Evolutionary conservation across 1,140 invertebrate species (phyloP), one percentile per base, ranked within the genome.

Genomic region (Polypedilum pembai): DNA sequence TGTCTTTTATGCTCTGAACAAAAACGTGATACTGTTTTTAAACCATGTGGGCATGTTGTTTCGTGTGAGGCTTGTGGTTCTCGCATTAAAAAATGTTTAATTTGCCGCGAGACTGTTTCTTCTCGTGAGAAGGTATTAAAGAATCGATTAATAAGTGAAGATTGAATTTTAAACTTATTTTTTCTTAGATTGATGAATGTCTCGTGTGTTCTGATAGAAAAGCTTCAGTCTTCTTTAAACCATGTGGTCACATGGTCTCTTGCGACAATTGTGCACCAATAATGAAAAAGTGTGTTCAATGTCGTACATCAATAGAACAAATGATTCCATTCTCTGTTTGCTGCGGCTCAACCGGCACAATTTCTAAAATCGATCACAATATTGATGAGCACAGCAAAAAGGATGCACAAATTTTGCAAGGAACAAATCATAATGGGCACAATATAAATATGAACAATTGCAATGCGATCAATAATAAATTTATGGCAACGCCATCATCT

Each of bases 261-360:
- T 98, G 95, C 85, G 92, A 93, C 79, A 90, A 89, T 77, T 98
- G 95, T 85, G 92, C 95, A 74, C 88, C 90, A 73, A 86, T 98
- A 73, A 96, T 98, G 94, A 96, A 96, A 85, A 98, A 97, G 84
- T 98, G 96, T 85, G 93, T 98, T 0, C 89, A 94, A 78, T 98
- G 96, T 82, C 87, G 95, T 76, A 88, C 92, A 8, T 91, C 92
- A 78, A 95, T 98, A 79, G 93, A 93, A 76, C 87, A 89, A 79
- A 89, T 91, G 82, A 82, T 89, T 73, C 87, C 88, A 12, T 88
- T 90, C 78, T 87, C 87, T 21, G 86, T 92, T 3, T 93, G 91
- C 76, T 88, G 87, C 77, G 88, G 88, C 7, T 87, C 86, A 18
- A 79, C 80, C 74, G 86, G 86, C 20, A 83, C 82, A 2, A 84